These are phyloP conservation scores for Bilobella aurantiaca DNA, from an alignment of 1,140 invertebrate genomes.

Conservation along the genomic window DNA sequence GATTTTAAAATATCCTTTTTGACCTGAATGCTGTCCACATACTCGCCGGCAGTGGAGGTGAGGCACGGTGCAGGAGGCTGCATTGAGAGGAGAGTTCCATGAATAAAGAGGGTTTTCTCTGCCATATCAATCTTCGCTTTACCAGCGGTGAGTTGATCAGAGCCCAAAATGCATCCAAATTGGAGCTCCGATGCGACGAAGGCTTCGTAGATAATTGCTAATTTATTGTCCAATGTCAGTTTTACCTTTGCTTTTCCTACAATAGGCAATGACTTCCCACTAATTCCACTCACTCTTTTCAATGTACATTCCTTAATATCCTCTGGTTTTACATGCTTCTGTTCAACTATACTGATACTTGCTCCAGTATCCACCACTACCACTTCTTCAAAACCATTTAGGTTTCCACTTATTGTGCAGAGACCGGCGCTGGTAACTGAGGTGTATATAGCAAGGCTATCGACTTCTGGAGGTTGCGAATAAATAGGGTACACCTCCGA, in stretches of 20 bases:
- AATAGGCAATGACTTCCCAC: not conserved
- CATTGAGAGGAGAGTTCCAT: not conserved
- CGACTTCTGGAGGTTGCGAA: not conserved
- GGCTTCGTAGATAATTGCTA: not conserved
- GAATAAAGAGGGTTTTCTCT: not conserved
- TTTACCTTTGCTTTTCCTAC: not conserved
- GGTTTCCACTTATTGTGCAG: not conserved
- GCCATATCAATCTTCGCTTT: not conserved
- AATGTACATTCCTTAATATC: not conserved
- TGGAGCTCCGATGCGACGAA: not conserved
- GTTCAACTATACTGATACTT: not conserved
- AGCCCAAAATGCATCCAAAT: constrained; percentile 1
- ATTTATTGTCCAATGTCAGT: not conserved
- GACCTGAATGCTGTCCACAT: not conserved
- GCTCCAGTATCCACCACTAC: not conserved
- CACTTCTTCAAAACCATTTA: not conserved
- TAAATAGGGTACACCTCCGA: not conserved
- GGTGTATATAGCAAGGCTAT: too few species aligned
- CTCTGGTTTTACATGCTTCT: not conserved
- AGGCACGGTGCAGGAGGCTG: not conserved
- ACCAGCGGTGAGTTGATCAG: not conserved
- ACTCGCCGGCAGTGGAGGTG: not conserved
- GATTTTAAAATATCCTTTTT: not conserved
- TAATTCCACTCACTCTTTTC: not conserved
- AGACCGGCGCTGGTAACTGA: not conserved